Evolutionary conservation across 2,888 invertebrate genomes (phyloP).

Genomic region (Pachycephus smyrnensis): DNA sequence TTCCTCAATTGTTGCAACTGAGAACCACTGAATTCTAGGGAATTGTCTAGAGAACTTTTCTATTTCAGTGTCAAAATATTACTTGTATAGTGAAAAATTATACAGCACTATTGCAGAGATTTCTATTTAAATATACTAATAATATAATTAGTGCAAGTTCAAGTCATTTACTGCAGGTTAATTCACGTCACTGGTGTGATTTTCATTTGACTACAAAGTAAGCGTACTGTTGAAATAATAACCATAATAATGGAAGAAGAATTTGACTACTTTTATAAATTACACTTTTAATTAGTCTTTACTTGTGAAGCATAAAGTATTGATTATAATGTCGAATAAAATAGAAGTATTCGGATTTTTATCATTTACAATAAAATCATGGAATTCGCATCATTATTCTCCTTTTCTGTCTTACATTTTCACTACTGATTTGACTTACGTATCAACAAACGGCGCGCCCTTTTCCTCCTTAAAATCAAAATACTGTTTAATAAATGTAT

Average conservation of each 20-base stretch:
- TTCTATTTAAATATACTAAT: not conserved
- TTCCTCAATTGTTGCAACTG: not conserved
- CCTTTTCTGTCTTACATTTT: not conserved
- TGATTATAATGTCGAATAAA: not conserved
- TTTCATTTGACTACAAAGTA: not conserved
- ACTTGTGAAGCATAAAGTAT: not conserved
- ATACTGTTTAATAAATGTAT: not conserved
- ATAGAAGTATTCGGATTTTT: not conserved
- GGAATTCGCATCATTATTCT: not conserved
- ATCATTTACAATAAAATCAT: not conserved
- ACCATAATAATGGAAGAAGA: not conserved
- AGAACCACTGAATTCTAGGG: not conserved
- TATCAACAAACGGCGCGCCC: not conserved
- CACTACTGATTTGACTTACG: not conserved
- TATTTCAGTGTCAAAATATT: not conserved
- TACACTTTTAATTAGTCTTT: not conserved
- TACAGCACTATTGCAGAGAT: not conserved
- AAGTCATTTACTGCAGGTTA: not conserved
- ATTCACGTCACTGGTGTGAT: not conserved
- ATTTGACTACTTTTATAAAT: not conserved
- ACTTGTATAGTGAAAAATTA: not conserved
- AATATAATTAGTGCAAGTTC: not conserved
- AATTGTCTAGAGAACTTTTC: not conserved
- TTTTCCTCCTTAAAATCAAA: not conserved
- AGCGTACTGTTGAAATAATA: not conserved